phyloP scores from a whole-genome alignment of 2,888 invertebrate genomes.

The Cinara cedri region DNA sequence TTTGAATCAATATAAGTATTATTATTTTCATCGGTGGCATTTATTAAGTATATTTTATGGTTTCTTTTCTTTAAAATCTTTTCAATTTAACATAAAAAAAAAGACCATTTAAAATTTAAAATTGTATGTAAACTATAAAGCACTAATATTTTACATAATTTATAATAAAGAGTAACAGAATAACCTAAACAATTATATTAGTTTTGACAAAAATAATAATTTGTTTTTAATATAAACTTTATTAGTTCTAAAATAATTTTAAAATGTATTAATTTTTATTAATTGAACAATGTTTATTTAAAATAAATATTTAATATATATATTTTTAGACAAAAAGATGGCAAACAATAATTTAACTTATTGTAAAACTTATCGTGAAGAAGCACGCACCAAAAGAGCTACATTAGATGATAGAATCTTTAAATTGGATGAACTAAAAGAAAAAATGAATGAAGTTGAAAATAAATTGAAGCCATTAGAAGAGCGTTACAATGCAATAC shows the following conservation, averaged over 20 bases:
- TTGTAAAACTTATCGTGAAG: constrained; percentile 65
- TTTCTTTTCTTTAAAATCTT: too few relatives aligned
- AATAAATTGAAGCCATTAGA: constrained; percentile 65
- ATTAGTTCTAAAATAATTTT: neutral
- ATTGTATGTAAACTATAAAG: too few relatives aligned
- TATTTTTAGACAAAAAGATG: constrained; percentile 60
- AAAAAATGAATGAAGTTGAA: constrained; percentile 64
- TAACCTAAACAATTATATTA: too few relatives aligned
- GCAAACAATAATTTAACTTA: constrained; percentile 59
- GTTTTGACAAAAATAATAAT: neutral
- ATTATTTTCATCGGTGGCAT: too few relatives aligned
- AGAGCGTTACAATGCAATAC: constrained; percentile 65
- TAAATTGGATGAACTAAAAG: constrained; percentile 67
- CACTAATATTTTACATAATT: too few relatives aligned
- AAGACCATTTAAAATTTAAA: too few relatives aligned
- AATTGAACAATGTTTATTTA: neutral
- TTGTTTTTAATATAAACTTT: neutral
- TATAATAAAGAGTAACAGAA: too few relatives aligned
- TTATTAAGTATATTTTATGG: too few relatives aligned
- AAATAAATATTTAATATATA: too few relatives aligned
- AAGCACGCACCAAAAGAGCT: constrained; percentile 67
- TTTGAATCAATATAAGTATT: too few relatives aligned
- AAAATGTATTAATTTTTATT: neutral
- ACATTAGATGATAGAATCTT: constrained; percentile 69
- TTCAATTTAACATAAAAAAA: too few relatives aligned